Evolutionary conservation across 2,797 vertebrate genomes (phyloP).

Genomic region (Chloroceryle inda): DNA sequence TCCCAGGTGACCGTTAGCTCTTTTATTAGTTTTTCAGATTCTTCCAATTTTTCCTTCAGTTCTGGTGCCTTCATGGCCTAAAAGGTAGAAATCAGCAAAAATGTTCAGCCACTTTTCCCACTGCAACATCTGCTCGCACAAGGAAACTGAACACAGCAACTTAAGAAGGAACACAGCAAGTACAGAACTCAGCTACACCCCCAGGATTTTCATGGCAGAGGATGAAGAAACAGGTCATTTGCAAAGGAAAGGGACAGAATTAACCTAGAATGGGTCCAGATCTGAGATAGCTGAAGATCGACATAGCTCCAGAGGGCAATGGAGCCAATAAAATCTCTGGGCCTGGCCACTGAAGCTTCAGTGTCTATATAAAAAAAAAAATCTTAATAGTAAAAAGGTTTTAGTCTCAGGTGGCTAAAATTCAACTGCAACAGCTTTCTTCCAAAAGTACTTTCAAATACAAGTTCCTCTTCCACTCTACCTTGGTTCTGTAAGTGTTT

Average conservation of each 20-base stretch:
- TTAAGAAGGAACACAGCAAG: not conserved
- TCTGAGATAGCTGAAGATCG: not conserved
- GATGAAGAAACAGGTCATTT: not conserved
- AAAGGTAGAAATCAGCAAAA: not conserved
- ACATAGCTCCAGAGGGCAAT: not conserved
- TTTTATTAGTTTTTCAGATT: slow-evolving; percentile 97
- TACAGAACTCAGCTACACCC: not conserved
- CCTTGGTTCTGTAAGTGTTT: not conserved
- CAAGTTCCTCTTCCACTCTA: not conserved
- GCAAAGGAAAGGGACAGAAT: not conserved
- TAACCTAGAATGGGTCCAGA: not conserved
- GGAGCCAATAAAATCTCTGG: not conserved
- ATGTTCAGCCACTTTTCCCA: not conserved
- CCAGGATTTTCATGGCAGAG: not conserved
- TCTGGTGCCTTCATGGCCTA: slow-evolving; percentile 98
- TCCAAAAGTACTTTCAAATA: not conserved
- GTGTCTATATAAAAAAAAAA: not conserved
- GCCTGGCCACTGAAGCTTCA: not conserved
- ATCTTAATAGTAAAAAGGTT: not conserved
- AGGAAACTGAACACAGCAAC: not conserved
- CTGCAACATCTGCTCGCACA: not conserved
- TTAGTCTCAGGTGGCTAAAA: not conserved
- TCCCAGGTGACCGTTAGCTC: slow-evolving; percentile 98
- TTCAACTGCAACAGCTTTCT: not conserved
- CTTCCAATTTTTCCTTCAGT: slow-evolving; percentile 95